Conservation (phyloP, 2,888 invertebrate species). For the Pristionchus japonicus region DNA sequence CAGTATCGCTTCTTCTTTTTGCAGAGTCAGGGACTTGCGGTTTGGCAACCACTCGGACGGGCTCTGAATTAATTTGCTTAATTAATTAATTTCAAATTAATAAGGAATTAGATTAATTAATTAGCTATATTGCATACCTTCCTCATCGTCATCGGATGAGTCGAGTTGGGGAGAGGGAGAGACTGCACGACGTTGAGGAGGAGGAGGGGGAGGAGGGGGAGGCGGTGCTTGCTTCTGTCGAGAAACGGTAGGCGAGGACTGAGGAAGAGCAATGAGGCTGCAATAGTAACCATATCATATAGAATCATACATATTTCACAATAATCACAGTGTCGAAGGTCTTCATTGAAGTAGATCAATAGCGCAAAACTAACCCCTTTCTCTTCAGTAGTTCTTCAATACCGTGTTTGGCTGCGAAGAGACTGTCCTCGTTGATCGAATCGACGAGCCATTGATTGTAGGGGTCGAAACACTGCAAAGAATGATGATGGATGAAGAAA, state of each 20-base stretch:
- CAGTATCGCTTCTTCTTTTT: background rate
- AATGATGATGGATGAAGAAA: too few species aligned
- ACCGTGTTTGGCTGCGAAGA: background rate
- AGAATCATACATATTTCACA: too few species aligned
- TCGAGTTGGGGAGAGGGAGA: background rate
- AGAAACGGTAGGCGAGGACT: background rate
- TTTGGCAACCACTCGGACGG: background rate
- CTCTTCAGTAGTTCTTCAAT: background rate
- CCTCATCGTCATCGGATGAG: background rate
- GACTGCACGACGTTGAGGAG: background rate
- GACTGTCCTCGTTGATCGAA: background rate
- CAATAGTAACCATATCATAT: too few species aligned
- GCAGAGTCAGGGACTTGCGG: background rate
- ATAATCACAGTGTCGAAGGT: too few species aligned
- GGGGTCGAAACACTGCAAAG: background rate
- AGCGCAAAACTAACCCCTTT: background rate
- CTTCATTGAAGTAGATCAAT: too few species aligned
- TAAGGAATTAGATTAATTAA: too few species aligned
- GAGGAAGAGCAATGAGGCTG: background rate
- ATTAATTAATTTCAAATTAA: too few species aligned
- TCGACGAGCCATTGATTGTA: background rate
- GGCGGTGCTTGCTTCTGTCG: background rate
- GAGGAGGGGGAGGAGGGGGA: background rate
- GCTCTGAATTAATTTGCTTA: too few species aligned
- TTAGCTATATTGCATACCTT: too few species aligned